Evolutionary conservation across 2,797 vertebrate species (phyloP), one percentile per base, ranked within the genome.

Genomic region (Oreochromis mossambicus): DNA sequence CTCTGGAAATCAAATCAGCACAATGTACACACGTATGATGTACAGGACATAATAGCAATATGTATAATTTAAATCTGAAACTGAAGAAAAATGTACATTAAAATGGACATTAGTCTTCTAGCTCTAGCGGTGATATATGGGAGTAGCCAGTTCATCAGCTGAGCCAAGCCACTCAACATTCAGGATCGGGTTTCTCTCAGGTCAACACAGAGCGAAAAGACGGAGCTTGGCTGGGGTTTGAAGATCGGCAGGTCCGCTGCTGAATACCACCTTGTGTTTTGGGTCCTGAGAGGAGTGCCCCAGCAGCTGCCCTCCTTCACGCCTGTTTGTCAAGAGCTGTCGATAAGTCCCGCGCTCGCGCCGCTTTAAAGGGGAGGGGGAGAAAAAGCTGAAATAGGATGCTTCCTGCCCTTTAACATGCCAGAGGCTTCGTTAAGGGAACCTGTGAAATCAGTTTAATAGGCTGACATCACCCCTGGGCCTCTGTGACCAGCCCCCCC

Each of bases 361-460:
- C 76, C 54, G 90, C 94, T 91, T 85, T 88, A 86, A 94, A 95
- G 89, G 85, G 86, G 88, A 89, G 90, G 89, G 86, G 81, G 88
- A 89, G 92, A 92, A 88, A 89, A 77, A 88, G 86, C 93, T 94
- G 95, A 95, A 96, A 96, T 93, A 92, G 93, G 95, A 96, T 91
- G 95, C 95, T 96, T 96, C 95, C 96, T 96, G 96, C 93, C 95
- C 96, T 96, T 96, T 95, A 96, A 96, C 95, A 95, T 94, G 93
- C 94, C 92, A 95, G 94, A 92, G 95, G 94, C 95, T 96, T 96
- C 94, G 91, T 97, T 96, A 96, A 96, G 93, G 95, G 92, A 96
- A 96, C 95, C 95, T 96, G 96, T 96, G 95, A 96, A 96, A 96
- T 95, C 95, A 95, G 94, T 96, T 96, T 96, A 96, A 96, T 96